Conservation (phyloP, 2,113 vertebrate genomes). For the Carassius gibelio region DNA sequence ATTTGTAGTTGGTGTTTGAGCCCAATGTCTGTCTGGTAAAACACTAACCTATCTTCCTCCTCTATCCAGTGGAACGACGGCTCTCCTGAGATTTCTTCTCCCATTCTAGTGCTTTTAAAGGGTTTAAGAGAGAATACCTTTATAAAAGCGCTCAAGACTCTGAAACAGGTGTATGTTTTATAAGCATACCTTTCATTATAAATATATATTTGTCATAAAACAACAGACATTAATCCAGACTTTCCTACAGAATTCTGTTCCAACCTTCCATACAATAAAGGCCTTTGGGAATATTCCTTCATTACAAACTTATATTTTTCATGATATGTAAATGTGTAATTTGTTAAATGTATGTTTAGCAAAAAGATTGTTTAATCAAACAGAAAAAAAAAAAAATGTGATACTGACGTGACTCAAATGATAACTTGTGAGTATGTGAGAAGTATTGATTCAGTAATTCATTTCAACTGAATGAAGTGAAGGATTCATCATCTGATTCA, state of each 20-base stretch:
- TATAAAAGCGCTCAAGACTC: constrained; percentile 59
- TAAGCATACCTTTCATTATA: constrained; percentile 53
- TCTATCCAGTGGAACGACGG: background rate
- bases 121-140: constrained; percentile 58
- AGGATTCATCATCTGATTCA: background rate
- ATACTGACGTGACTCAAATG: background rate
- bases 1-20: constrained; percentile 29
- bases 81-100: constrained; percentile 46
- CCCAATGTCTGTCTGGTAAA: constrained; percentile 26
- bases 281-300: background rate
- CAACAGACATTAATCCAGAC: constrained; percentile 46
- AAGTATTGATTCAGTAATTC: background rate
- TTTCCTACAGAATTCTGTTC: background rate
- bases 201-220: constrained; percentile 58
- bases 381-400: background rate
- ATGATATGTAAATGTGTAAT: background rate
- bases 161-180: constrained; percentile 54
- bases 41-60: constrained; percentile 17
- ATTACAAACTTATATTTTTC: background rate
- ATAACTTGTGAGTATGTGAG: background rate
- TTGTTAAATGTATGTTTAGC: background rate
- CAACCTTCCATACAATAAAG: background rate
- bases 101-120: constrained; percentile 52
- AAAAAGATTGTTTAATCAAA: background rate
- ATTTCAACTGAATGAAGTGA: background rate